Evolutionary conservation across 1,140 invertebrate genomes (phyloP).

Genomic region (Hylaeus volcanicus): DNA sequence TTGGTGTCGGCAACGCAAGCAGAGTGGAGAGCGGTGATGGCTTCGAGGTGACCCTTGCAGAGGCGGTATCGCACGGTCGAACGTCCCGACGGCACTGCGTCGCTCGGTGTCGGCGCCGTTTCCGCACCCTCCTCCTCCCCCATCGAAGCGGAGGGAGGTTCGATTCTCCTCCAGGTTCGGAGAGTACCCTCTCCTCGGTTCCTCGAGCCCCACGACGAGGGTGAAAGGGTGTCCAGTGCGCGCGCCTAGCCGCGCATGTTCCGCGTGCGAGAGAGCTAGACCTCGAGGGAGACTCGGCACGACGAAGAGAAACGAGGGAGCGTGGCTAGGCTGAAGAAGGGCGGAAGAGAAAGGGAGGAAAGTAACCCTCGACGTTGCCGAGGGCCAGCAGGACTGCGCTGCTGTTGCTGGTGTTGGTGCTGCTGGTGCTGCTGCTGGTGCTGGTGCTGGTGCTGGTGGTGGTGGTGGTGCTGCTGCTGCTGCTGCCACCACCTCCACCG

Average conservation of each 20-base stretch:
- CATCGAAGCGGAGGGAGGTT: constrained; percentile 53
- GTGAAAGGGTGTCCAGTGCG: constrained; percentile 16
- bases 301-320: constrained; percentile 45
- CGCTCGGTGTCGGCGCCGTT: constrained; percentile 74
- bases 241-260: constrained; percentile 31
- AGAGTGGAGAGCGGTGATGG: not conserved
- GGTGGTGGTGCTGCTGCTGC: too few relatives aligned
- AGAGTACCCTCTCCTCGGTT: constrained; percentile 11
- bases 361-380: constrained; percentile 77
- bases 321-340: constrained; percentile 51
- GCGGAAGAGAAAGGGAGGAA: constrained; percentile 69
- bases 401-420: constrained; percentile 17
- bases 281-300: not conserved
- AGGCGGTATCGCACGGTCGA: constrained; percentile 72
- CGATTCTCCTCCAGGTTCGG: constrained; percentile 55
- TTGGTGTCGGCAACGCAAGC: too few relatives aligned
- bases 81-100: constrained; percentile 80
- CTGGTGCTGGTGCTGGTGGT: too few relatives aligned
- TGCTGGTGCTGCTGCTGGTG: too few relatives aligned
- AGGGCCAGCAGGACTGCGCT: constrained; percentile 60
- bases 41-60: constrained; percentile 30
- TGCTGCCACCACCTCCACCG: constrained; percentile 33
- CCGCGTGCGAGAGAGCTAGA: constrained; percentile 6
- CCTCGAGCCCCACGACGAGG: constrained; percentile 1
- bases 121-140: constrained; percentile 71